These are phyloP conservation scores for Molossus molossus DNA, from an alignment of 2,797 vertebrate genomes.

Conservation along the genomic window DNA sequence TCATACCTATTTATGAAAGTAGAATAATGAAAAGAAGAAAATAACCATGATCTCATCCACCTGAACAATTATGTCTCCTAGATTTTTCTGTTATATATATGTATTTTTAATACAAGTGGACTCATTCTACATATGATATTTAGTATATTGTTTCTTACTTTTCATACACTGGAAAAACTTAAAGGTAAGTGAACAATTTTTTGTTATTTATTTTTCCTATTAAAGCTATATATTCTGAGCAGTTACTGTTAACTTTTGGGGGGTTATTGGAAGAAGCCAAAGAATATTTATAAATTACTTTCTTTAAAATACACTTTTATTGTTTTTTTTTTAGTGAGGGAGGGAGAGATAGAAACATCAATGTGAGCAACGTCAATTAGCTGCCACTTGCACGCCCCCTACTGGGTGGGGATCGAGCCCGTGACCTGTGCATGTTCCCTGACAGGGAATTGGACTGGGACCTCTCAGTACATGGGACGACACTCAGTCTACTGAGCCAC, in stretches of 20 bases:
- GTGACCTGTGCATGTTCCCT: too few species aligned
- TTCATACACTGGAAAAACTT: neutral
- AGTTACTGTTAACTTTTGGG: neutral
- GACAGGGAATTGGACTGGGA: too few species aligned
- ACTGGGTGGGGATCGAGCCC: too few species aligned
- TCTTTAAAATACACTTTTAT: neutral
- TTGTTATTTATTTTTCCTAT: neutral
- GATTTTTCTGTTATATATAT: neutral
- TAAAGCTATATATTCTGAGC: neutral
- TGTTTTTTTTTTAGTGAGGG: too few species aligned
- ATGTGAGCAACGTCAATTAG: too few species aligned
- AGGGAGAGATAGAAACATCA: too few species aligned
- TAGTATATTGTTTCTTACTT: slow-evolving; percentile 6
- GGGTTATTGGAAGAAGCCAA: neutral
- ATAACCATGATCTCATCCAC: neutral
- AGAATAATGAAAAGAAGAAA: slow-evolving; percentile 33
- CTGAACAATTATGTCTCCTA: neutral
- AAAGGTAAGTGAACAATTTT: slow-evolving; percentile 22
- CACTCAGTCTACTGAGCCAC: too few species aligned
- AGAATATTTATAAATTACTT: slow-evolving; percentile 20
- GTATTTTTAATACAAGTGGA: slow-evolving; percentile 40
- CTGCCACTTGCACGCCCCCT: too few species aligned
- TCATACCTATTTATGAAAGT: slow-evolving; percentile 26
- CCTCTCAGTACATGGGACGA: too few species aligned
- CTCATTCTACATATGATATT: neutral